Percentiles rank a stretch among this genome's conserved stretches.
phyloP scores from a whole-genome alignment of 2,888 invertebrate genomes.

The Amiota mariae region DNA sequence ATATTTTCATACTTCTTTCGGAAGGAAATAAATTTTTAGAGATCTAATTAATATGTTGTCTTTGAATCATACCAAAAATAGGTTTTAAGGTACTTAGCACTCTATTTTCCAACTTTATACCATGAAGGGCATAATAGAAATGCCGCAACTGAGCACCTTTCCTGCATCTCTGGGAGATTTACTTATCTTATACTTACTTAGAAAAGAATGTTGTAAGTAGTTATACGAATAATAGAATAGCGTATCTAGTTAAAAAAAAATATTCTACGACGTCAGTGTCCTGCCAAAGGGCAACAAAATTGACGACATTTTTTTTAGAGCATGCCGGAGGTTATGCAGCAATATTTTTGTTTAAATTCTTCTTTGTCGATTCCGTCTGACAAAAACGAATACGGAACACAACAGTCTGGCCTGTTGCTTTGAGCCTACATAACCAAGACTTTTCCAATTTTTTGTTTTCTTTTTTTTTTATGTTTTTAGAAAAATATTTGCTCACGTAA shows the following conservation, averaged over 20 bases:
- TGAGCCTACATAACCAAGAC: slow-evolving; percentile 5
- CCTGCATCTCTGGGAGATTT: too few species aligned
- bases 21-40: too few species aligned
- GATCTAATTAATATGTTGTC: too few species aligned
- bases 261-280: not conserved
- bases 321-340: slow-evolving; percentile 31
- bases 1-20: too few species aligned
- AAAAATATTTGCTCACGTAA: slow-evolving; percentile 33
- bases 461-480: slow-evolving; percentile 17
- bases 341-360: slow-evolving; percentile 5
- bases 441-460: slow-evolving; percentile 9
- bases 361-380: not conserved
- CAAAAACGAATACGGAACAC: slow-evolving; percentile 30
- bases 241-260: slow-evolving; percentile 1
- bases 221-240: slow-evolving; percentile 12
- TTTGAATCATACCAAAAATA: too few species aligned
- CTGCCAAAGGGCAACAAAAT: slow-evolving; percentile 38
- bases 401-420: slow-evolving; percentile 33
- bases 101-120: too few species aligned
- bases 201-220: not conserved
- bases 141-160: too few species aligned
- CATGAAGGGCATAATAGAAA: too few species aligned
- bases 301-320: slow-evolving; percentile 60
- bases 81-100: too few species aligned
- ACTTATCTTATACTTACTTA: too few species aligned